Evolutionary conservation across 2,888 invertebrate genomes (phyloP).

Genomic region (Brachycybe producta): DNA sequence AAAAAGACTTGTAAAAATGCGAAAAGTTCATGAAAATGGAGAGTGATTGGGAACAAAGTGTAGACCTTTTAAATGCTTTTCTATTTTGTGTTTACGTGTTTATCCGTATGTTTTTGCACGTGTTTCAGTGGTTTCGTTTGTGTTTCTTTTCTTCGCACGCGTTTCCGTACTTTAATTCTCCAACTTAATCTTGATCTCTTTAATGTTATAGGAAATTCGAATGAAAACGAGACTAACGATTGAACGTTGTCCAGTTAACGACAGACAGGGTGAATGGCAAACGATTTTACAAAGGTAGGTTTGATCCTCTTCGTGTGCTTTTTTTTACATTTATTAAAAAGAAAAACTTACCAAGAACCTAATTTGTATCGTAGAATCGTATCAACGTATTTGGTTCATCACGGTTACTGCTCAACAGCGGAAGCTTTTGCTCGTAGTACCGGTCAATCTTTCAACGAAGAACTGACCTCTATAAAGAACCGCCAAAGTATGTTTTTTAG

Average conservation of each 20-base stretch:
- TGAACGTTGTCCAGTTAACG: conserved; percentile 72
- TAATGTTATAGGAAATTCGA: conserved; percentile 50
- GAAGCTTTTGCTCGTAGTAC: conserved; percentile 88
- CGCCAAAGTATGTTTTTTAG: conserved; percentile 67
- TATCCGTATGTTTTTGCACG: no score
- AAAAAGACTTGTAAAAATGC: no score
- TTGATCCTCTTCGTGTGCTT: conserved; percentile 9
- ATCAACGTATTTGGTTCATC: conserved; percentile 91
- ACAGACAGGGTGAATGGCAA: conserved; percentile 83
- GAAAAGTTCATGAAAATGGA: no score
- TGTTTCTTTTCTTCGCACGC: no score
- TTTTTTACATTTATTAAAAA: not conserved
- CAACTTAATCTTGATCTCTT: no score
- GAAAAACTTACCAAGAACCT: not conserved
- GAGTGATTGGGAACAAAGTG: no score
- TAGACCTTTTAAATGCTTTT: no score
- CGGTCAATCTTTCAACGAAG: conserved; percentile 79
- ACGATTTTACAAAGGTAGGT: conserved; percentile 75
- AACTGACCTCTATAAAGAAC: conserved; percentile 84
- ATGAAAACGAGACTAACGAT: conserved; percentile 69
- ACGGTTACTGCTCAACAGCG: conserved; percentile 90
- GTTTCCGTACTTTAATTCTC: no score
- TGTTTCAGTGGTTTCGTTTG: no score
- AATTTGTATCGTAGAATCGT: conserved; percentile 62
- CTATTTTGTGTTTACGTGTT: no score